Conservation (phyloP, 2,888 invertebrate genomes). For the Cyclophora albipunctata region DNA sequence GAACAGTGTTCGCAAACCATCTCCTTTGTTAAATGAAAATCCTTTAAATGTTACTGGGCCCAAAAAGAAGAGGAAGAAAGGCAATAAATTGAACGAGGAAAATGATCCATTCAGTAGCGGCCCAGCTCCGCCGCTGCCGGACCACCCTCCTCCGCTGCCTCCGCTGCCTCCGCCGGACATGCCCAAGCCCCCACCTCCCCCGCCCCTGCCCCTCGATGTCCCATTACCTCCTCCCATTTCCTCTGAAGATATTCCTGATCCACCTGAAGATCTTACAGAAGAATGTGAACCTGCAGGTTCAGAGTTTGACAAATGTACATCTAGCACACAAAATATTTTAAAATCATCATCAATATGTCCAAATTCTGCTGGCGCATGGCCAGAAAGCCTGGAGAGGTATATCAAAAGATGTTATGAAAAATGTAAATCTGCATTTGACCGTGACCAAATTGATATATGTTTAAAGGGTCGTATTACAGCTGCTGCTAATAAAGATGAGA, state of each 20-base stretch:
- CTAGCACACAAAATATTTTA: constrained; percentile 39
- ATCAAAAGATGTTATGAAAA: constrained; percentile 94
- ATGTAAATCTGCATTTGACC: constrained; percentile 90
- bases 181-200: constrained; percentile 46
- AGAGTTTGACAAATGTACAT: constrained; percentile 34
- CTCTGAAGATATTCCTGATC: constrained; percentile 56
- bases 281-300: constrained; percentile 33
- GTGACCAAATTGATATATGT: constrained; percentile 95
- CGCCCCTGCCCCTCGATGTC: constrained; percentile 44
- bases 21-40: constrained; percentile 59
- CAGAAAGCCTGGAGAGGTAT: constrained; percentile 87
- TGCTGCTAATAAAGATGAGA: constrained; percentile 89
- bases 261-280: constrained; percentile 41
- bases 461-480: constrained; percentile 95
- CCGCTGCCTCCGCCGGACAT: constrained; percentile 69
- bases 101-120: constrained; percentile 42
- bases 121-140: constrained; percentile 71
- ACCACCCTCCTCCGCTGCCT: constrained; percentile 69
- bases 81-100: constrained; percentile 29
- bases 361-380: constrained; percentile 79
- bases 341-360: constrained; percentile 49
- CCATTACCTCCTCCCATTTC: constrained; percentile 65
- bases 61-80: constrained; percentile 85
- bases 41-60: constrained; percentile 69
- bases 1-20: constrained; percentile 53